Conservation (phyloP, 2,113 vertebrate species). For the Smithornis capensis region DNA sequence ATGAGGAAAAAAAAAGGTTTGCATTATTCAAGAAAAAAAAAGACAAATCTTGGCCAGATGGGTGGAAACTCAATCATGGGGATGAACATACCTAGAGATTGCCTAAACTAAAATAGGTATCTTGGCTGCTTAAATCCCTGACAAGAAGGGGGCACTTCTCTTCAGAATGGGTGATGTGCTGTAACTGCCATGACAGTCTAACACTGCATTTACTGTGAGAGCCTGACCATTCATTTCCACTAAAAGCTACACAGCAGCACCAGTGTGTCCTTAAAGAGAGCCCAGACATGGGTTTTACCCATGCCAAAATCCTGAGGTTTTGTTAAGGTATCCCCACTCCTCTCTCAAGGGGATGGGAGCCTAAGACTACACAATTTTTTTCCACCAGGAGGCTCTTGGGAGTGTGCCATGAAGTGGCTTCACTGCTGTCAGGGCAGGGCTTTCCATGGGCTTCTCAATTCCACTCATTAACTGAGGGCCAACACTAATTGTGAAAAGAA, state of each 20-base stretch:
- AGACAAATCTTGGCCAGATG: background rate
- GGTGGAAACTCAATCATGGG: background rate
- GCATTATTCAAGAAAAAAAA: background rate
- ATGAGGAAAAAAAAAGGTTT: background rate
- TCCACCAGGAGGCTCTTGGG: background rate
- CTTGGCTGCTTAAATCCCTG: background rate
- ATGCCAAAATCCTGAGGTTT: background rate
- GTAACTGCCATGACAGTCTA: background rate
- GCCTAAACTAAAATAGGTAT: background rate
- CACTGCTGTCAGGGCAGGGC: background rate
- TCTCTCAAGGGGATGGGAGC: background rate
- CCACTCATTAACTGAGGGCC: background rate
- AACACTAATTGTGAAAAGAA: background rate
- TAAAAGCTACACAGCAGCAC: background rate
- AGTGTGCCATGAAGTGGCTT: background rate
- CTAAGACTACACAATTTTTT: background rate
- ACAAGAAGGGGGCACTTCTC: background rate
- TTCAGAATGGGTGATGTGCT: fast-evolving
- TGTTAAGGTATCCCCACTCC: background rate
- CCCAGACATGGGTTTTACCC: background rate
- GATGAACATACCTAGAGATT: background rate
- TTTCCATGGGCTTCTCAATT: background rate
- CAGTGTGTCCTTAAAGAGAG: fast-evolving
- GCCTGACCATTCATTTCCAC: background rate
- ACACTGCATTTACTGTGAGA: background rate